Base-by-base conservation (phyloP, 2,797 vertebrate genomes). In the Psittacula echo region DNA sequence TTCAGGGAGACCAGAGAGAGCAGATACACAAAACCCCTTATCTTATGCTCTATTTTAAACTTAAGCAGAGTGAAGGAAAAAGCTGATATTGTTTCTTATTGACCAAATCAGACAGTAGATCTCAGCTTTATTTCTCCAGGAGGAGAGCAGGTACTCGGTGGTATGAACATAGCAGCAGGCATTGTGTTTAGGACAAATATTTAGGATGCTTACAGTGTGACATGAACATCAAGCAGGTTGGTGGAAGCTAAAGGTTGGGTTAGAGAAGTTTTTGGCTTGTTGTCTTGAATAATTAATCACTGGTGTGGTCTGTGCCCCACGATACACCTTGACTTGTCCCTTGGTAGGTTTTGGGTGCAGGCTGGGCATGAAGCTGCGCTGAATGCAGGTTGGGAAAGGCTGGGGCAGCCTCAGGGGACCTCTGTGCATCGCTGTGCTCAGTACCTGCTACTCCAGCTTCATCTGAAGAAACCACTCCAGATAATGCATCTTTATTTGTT, bases 401-500 rank as follows among this genome's bases (percentile, higher is more conserved):
- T 47, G 47, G 37, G n/a, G 64, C 56, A 9, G 34, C 72, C 70
- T 77, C 62, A 29, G 58, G 73, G 29, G 5, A 8, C 12, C 26
- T 62, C 64, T 58, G 81, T 24, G 4, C 29, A 56, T 56, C 2
- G 0, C 66, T 7, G 11, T 17, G 39, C 80, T 79, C 39, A 8
- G 67, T 9, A 17, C 6, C 32, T 45, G 58, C 62, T 95, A 48
- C 72, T 84, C 24, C 1, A 1, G 53, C 54, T 90, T 47, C n/a
- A 11, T 8, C 71, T 73, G 60, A 62, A 82, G 56, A 54, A 82
- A 75, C 9, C 18, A 21, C 50, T 86, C 23, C 53, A 85, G 64
- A 64, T 67, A 92, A 90, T 44, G 51, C 47, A 51, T 47, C 74
- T 87, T 70, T 56, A 78, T 96, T 94, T 95, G 67, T 76, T 95